Percentiles rank a stretch among this genome's conserved stretches.
phyloP scores from a whole-genome alignment of 2,797 vertebrate species.

The Platalea minor region DNA sequence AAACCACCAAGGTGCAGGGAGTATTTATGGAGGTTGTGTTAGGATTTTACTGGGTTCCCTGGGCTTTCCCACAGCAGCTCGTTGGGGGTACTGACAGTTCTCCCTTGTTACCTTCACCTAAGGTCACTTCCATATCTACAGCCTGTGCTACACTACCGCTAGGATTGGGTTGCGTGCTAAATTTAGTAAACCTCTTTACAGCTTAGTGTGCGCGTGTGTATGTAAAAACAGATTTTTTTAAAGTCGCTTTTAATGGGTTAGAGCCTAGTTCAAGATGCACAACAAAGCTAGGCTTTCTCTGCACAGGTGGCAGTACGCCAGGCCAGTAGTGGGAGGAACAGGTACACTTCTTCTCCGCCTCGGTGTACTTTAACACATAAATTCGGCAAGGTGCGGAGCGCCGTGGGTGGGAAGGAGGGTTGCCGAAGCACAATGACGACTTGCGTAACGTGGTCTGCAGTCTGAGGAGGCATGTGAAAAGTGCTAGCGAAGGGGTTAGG shows the following conservation, averaged over 20 bases:
- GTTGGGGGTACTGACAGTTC: not conserved
- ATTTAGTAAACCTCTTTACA: conserved; percentile 44
- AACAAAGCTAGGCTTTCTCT: not conserved
- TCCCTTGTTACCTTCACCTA: not conserved
- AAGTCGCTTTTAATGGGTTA: not conserved
- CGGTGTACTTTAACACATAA: accelerated
- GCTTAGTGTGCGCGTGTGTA: not conserved
- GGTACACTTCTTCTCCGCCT: not conserved
- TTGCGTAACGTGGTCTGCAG: not conserved
- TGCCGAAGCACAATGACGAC: not conserved
- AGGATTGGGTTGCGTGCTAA: conserved; percentile 31
- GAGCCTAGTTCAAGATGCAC: not conserved
- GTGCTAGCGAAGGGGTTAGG: not conserved
- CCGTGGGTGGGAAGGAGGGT: not conserved
- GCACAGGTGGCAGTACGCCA: not conserved
- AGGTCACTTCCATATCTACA: conserved; percentile 22
- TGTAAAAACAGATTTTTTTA: not conserved
- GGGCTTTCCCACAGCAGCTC: not conserved
- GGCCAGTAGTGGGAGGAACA: not conserved
- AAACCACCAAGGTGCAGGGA: not conserved
- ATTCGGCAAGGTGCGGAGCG: not conserved
- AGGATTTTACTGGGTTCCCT: not conserved
- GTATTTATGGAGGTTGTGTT: not conserved
- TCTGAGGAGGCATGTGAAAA: not conserved
- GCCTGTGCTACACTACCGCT: not conserved